These are phyloP conservation scores for Aldrovandia affinis DNA, from an alignment of 2,797 vertebrate genomes.

Conservation along the genomic window DNA sequence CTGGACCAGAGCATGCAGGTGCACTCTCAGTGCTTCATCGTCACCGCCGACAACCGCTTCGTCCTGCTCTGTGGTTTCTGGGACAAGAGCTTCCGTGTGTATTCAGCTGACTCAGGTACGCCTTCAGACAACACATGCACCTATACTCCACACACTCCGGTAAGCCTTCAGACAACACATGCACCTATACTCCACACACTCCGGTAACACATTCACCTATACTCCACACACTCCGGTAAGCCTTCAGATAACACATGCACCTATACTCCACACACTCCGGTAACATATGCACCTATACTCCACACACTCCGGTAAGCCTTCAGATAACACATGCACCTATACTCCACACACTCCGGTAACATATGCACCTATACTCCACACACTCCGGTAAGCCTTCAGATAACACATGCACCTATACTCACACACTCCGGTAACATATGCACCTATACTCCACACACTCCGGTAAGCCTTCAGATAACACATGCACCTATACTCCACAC, in stretches of 20 bases:
- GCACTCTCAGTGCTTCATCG: slow-evolving; percentile 92
- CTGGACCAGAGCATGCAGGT: slow-evolving; percentile 97
- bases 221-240: background rate
- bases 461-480: too few relatives aligned
- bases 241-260: too few relatives aligned
- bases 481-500: too few relatives aligned
- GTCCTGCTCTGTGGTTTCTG: slow-evolving; percentile 97
- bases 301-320: background rate
- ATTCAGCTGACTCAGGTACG: slow-evolving; percentile 92
- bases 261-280: background rate
- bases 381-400: background rate
- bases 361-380: background rate
- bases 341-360: background rate
- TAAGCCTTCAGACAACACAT: background rate
- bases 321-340: background rate
- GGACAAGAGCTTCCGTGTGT: slow-evolving; percentile 98
- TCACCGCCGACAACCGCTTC: slow-evolving; percentile 94
- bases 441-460: background rate
- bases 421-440: background rate
- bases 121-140: background rate
- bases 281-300: background rate
- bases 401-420: background rate
- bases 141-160: background rate
- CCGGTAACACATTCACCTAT: background rate
- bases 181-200: background rate